These are phyloP conservation scores for Nomada ruficornis DNA, from an alignment of 2,888 invertebrate species.

Conservation along the genomic window DNA sequence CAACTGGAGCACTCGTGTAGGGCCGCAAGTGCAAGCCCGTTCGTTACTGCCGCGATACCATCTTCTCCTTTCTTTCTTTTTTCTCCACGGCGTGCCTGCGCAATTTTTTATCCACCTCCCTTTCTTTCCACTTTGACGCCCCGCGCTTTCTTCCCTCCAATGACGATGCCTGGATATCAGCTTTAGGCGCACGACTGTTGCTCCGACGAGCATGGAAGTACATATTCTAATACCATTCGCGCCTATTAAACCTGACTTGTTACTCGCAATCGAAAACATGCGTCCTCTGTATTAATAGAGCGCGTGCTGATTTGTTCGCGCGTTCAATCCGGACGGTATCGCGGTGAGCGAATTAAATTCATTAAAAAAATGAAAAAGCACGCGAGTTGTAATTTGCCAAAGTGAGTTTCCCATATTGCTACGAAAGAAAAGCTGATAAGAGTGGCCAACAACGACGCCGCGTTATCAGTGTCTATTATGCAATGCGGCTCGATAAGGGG, in stretches of 20 bases:
- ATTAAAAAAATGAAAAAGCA: no score
- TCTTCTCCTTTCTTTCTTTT: slow-evolving; percentile 63
- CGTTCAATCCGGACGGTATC: no score
- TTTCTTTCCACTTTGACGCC: slow-evolving; percentile 41
- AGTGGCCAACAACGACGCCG: neutral
- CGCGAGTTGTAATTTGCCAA: no score
- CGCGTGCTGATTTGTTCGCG: no score
- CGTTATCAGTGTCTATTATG: neutral
- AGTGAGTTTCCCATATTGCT: no score
- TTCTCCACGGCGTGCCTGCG: slow-evolving; percentile 29
- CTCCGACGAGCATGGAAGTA: no score
- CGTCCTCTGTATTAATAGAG: no score
- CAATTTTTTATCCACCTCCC: slow-evolving; percentile 41
- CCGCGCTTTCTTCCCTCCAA: slow-evolving; percentile 40
- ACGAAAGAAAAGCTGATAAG: no score
- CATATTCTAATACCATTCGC: no score
- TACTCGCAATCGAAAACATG: no score
- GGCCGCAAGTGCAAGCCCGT: slow-evolving; percentile 64
- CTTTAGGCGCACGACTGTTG: slow-evolving; percentile 54
- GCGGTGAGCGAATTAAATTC: no score
- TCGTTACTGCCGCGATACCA: slow-evolving; percentile 71
- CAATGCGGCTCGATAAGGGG: neutral
- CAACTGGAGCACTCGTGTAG: slow-evolving; percentile 61
- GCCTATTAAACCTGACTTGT: no score
- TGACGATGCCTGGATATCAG: slow-evolving; percentile 7